Conservation (phyloP, 2,888 invertebrate species). For the Tachystola acroxantha region DNA sequence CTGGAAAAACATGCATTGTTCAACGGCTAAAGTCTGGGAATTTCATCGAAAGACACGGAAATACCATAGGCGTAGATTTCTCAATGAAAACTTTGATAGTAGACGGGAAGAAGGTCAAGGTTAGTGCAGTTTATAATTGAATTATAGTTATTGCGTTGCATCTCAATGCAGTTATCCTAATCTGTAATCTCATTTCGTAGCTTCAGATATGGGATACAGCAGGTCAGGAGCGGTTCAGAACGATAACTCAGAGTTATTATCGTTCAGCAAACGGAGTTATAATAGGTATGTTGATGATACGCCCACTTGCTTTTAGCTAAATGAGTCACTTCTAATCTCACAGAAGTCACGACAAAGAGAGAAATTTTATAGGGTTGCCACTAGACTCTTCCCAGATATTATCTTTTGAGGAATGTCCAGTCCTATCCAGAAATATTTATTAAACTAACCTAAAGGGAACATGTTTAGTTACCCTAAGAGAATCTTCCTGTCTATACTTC, state of each 20-base stretch:
- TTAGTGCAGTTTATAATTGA: constrained; percentile 53
- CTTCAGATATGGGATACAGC: constrained; percentile 98
- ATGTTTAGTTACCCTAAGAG: too few species aligned
- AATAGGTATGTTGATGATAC: constrained; percentile 79
- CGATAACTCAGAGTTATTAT: constrained; percentile 98
- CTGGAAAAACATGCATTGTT: constrained; percentile 96
- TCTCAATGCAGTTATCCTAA: constrained; percentile 8
- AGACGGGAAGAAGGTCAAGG: constrained; percentile 97
- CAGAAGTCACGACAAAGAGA: too few species aligned
- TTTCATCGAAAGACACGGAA: constrained; percentile 96
- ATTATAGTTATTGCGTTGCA: constrained; percentile 20
- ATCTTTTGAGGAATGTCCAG: too few species aligned
- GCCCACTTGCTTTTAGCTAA: constrained; percentile 4
- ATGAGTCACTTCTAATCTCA: background rate
- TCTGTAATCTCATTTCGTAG: constrained; percentile 57
- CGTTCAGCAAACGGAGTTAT: constrained; percentile 98
- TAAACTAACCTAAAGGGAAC: too few species aligned
- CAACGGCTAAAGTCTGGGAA: constrained; percentile 97
- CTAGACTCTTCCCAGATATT: too few species aligned
- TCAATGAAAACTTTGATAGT: constrained; percentile 98
- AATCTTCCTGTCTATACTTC: too few species aligned
- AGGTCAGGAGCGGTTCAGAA: constrained; percentile 96
- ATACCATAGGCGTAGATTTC: constrained; percentile 98
- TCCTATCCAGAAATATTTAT: too few species aligned
- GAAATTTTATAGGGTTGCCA: too few species aligned